These are phyloP conservation scores for Platyrinchus mystaceus DNA, from an alignment of 2,797 vertebrate species.

Conservation along the genomic window DNA sequence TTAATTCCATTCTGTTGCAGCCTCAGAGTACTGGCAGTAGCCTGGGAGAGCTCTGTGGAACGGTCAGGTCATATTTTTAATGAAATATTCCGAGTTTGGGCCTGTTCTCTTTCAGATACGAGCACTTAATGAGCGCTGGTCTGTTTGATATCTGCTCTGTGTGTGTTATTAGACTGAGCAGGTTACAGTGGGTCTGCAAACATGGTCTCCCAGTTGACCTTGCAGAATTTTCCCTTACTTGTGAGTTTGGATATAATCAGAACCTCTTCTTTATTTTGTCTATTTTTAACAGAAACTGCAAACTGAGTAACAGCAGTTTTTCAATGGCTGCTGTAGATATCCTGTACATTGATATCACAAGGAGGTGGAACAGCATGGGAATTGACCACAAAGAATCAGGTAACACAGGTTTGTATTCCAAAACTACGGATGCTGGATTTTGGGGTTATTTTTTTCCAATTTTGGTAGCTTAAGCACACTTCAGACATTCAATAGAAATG, in stretches of 20 bases:
- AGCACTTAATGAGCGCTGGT: background rate
- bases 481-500: background rate
- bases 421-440: background rate
- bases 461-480: background rate
- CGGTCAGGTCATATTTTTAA: background rate
- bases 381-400: conserved; percentile 90
- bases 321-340: conserved; percentile 96
- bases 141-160: background rate
- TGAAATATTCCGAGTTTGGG: background rate
- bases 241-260: background rate
- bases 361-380: conserved; percentile 83
- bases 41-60: background rate
- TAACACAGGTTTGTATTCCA: conserved; percentile 35
- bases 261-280: background rate
- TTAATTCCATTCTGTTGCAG: background rate
- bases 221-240: background rate
- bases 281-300: conserved; percentile 83
- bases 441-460: background rate
- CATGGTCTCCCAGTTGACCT: background rate
- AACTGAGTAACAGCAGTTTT: conserved; percentile 87
- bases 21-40: background rate
- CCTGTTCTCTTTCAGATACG: background rate
- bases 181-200: background rate
- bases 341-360: conserved; percentile 95
- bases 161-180: background rate